These are phyloP conservation scores for Myrmecophaga tridactyla DNA, from an alignment of 2,113 vertebrate genomes.

Conservation along the genomic window DNA sequence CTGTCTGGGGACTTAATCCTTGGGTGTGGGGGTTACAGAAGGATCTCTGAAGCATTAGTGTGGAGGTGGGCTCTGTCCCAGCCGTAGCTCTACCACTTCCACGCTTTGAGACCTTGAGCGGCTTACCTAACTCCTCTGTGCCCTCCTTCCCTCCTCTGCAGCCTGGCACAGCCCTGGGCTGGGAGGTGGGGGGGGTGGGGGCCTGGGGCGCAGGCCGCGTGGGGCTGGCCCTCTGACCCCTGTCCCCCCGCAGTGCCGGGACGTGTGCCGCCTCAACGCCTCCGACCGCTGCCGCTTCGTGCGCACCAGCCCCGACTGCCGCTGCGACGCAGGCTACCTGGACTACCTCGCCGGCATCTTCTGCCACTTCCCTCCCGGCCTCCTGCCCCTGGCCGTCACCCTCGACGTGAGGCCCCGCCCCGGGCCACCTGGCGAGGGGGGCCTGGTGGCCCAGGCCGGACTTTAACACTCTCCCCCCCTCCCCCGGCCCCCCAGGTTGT, in stretches of 20 bases:
- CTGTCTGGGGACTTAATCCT: too few relatives aligned
- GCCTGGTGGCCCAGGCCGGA: rapidly evolving
- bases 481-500: constrained; percentile 68
- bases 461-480: not conserved
- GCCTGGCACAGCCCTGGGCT: not conserved
- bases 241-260: constrained; percentile 85
- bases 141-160: not conserved
- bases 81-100: too few relatives aligned
- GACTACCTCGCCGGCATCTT: constrained; percentile 89
- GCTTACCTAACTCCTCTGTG: not conserved
- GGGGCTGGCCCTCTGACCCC: too few relatives aligned
- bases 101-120: too few relatives aligned
- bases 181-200: rapidly evolving
- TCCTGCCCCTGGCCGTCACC: constrained; percentile 89
- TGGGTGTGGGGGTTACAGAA: too few relatives aligned
- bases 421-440: rapidly evolving
- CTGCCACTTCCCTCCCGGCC: constrained; percentile 86
- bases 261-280: constrained; percentile 84
- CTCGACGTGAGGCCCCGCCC: constrained; percentile 81
- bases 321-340: constrained; percentile 85
- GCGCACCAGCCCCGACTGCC: constrained; percentile 89
- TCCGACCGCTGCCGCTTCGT: constrained; percentile 89
- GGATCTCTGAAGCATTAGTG: too few relatives aligned
- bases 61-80: too few relatives aligned
- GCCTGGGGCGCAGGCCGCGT: too few relatives aligned